Percentiles rank a stretch among this genome's conserved stretches.
Conservation (phyloP, 2,797 vertebrate species). For the Malacoraja senta region DNA sequence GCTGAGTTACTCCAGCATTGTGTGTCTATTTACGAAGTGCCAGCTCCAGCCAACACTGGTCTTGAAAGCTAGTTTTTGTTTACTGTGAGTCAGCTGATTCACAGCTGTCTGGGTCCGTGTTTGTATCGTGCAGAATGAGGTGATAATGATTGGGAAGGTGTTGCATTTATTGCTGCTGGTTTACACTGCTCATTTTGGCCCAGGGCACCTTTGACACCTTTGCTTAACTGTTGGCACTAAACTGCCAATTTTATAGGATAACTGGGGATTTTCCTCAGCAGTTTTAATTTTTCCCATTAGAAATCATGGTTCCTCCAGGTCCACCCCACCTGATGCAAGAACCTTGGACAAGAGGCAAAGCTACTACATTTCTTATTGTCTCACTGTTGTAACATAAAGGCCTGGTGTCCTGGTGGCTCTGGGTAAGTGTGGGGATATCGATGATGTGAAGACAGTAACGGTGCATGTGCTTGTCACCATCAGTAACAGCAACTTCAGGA, state of each 20-base stretch:
- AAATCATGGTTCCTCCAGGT: too few relatives aligned
- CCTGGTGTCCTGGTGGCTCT: too few relatives aligned
- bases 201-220: slow-evolving; percentile 34
- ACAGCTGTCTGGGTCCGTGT: background rate
- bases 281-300: slow-evolving; percentile 30
- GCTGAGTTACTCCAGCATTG: too few relatives aligned
- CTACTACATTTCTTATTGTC: too few relatives aligned
- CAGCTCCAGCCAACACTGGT: background rate
- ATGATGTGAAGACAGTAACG: too few relatives aligned
- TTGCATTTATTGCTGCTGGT: slow-evolving; percentile 8
- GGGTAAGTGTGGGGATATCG: too few relatives aligned
- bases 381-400: too few relatives aligned
- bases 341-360: too few relatives aligned
- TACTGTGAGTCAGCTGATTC: background rate
- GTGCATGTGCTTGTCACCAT: too few relatives aligned
- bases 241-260: slow-evolving; percentile 28
- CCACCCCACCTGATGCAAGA: background rate
- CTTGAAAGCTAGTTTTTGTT: background rate
- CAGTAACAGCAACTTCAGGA: too few relatives aligned
- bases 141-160: slow-evolving; percentile 29
- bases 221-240: slow-evolving; percentile 31
- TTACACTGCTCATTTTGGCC: slow-evolving; percentile 30
- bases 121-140: slow-evolving; percentile 15
- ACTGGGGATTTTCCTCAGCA: background rate
- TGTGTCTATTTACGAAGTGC: background rate